Conservation (phyloP, 1,140 invertebrate species). For the Drosophila virilis region DNA sequence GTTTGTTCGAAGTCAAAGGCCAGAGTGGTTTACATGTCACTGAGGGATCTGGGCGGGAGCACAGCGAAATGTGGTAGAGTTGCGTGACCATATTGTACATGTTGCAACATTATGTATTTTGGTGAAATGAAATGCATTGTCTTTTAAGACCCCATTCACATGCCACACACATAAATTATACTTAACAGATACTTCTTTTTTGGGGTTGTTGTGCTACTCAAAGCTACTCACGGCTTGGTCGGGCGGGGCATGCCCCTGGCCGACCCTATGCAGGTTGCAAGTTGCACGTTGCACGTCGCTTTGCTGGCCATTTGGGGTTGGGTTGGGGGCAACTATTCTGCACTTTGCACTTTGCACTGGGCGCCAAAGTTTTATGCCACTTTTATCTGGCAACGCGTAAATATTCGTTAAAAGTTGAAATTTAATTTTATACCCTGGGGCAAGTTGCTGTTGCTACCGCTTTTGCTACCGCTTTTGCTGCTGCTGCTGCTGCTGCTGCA, state of each 20-base stretch:
- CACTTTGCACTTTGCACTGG: slow-evolving; percentile 63
- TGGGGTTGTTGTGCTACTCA: slow-evolving; percentile 47
- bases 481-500: slow-evolving; percentile 22
- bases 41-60: not conserved
- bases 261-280: slow-evolving; percentile 1
- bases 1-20: not conserved
- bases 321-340: slow-evolving; percentile 57
- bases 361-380: slow-evolving; percentile 75
- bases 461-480: no score
- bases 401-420: slow-evolving; percentile 83
- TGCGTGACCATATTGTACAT: slow-evolving; percentile 11
- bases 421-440: slow-evolving; percentile 78
- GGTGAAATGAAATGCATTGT: slow-evolving; percentile 61
- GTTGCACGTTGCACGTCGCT: slow-evolving; percentile 30
- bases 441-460: slow-evolving; percentile 30
- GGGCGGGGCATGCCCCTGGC: slow-evolving; percentile 4
- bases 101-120: slow-evolving; percentile 27
- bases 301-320: slow-evolving; percentile 39
- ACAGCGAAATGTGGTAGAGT: not conserved
- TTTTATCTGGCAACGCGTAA: slow-evolving; percentile 81
- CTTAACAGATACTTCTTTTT: slow-evolving; percentile 72
- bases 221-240: not conserved
- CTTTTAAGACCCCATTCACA: slow-evolving; percentile 54
- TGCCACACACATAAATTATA: slow-evolving; percentile 72
- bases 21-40: slow-evolving; percentile 1